Evolutionary conservation across 2,113 vertebrate species (phyloP), one percentile per base, ranked within the genome.

Genomic region (Amphiprion ocellaris): DNA sequence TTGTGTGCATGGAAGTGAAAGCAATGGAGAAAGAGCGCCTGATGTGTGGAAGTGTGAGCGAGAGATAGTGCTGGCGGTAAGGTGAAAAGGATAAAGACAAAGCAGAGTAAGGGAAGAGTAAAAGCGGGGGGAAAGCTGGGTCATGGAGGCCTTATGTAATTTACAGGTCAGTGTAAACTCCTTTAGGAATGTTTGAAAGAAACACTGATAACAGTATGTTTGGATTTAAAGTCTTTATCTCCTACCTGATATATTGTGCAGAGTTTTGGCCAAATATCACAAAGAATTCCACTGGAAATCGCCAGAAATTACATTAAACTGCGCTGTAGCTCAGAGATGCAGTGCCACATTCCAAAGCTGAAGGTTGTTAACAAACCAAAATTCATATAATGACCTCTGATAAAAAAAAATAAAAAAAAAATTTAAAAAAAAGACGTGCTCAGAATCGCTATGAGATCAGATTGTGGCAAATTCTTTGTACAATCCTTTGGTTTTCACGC

Each of bases 31-130:
- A 52, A 53, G 52, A 58, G 37, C 17, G 49, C 39, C 50, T 52
- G 41, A 26, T 79, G 60, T 66, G 70, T 59, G 50, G 23, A 23
- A 68, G 68, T 26, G 66, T 5, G 58, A 30, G 46, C 47, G 47
- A 81, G 54, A 67, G 14, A 53, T 2, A 73, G 62, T 37, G 78
- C 78, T 87, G 59, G 75, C 39, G 71, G 89, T 83, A 79, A 89
- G 80, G 84, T 87, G 82, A 89, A 87, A 85, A 67, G 79, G 79
- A 90, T 75, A 87, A 83, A 87, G 77, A 83, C 81, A 79, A 86
- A 82, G 85, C 71, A 47, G 73, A 74, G 59, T 54, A 66, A 70
- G 63, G 68, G 74, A 81, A 64, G 81, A 79, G 67, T 79, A 74
- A 80, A 67, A 84, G 49, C 65, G 26, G 70, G 12, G 74, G 68